These are phyloP conservation scores for Tuta absoluta DNA, from an alignment of 2,888 invertebrate species.

Conservation along the genomic window DNA sequence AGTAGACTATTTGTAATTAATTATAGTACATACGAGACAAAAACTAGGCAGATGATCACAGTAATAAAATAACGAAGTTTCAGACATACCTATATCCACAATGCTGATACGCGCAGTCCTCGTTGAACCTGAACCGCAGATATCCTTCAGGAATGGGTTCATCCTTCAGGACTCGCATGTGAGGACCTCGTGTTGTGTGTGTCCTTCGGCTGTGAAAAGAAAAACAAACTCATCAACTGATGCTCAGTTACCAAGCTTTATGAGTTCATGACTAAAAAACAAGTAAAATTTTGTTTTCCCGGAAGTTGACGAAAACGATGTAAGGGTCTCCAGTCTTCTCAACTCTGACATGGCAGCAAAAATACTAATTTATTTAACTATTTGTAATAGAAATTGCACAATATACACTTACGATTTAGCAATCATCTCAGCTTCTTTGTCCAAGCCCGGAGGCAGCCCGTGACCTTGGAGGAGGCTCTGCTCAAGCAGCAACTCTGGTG, in stretches of 20 bases:
- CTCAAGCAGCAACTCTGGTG: conserved; percentile 72
- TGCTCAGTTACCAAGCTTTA: neutral
- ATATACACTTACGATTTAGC: conserved; percentile 68
- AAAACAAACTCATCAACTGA: neutral
- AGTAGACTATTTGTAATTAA: too few species aligned
- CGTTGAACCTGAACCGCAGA: conserved; percentile 93
- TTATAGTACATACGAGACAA: too few species aligned
- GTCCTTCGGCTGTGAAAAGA: conserved; percentile 58
- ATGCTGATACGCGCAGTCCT: conserved; percentile 93
- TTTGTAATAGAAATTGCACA: neutral
- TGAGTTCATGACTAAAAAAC: neutral
- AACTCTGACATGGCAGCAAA: too few species aligned
- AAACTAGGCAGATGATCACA: too few species aligned
- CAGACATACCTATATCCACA: conserved; percentile 86
- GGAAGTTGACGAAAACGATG: too few species aligned
- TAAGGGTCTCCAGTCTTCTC: too few species aligned
- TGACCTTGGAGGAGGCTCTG: conserved; percentile 79
- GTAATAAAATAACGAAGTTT: neutral
- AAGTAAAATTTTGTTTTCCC: neutral
- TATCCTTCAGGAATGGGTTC: conserved; percentile 95
- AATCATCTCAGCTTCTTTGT: conserved; percentile 76
- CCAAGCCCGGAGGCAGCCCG: conserved; percentile 74
- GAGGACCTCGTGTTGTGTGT: conserved; percentile 65
- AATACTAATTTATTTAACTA: neutral
- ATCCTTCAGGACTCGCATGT: conserved; percentile 90